Base-by-base conservation (phyloP, 2,888 invertebrate species). In the Ophonus ardosiacus region DNA sequence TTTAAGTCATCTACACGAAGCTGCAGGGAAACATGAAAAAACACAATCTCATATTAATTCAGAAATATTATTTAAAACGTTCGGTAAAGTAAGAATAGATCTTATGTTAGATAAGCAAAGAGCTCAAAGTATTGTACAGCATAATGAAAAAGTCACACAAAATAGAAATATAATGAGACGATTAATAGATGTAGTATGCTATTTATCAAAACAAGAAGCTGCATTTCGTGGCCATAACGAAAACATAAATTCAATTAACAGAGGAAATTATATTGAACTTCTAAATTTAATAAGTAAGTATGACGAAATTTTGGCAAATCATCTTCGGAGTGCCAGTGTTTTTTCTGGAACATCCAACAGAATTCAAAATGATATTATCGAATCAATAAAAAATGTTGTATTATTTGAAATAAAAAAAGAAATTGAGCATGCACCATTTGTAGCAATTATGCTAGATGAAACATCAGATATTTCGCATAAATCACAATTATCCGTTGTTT, bases 261-360 rank as follows among this genome's bases (percentile, higher is more conserved):
- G 65, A 6, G 21, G 65, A 24, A 65, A 65, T 31, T 65, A 65
- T 65, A 6, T 10, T 13, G 31, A 65, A 65, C 10, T 65, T 2
- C 10, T 65, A 24, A 65, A 65, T 65, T 21, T 10, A 65, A 65
- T 65, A 6, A 65, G 65, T 65, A 65, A 65, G 3, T 65, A 65
- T 65, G 65, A 18, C n/a, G 65, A 65, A 10, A 7, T 31, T 24
- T 31, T 65, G 8, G 21, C 57, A 57, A 57, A 57, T 40, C 40
- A 40, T 40, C 7, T 40, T 7, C 5, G 7, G 40, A 15, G 7
- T n/a, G n/a, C n/a, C n/a, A n/a, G n/a, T n/a, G n/a, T 7, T 59
- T 15, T 59, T 59, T 65, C 65, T 65, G 65, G 65, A 24, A 24
- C 24, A 21, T 65, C 65, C 3, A 65, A 24, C 10, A 24, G 31